A percentile compares a stretch with the other conserved stretches of the same genome.
phyloP scores from a whole-genome alignment of 2,113 vertebrate genomes.

The Camelus bactrianus region DNA sequence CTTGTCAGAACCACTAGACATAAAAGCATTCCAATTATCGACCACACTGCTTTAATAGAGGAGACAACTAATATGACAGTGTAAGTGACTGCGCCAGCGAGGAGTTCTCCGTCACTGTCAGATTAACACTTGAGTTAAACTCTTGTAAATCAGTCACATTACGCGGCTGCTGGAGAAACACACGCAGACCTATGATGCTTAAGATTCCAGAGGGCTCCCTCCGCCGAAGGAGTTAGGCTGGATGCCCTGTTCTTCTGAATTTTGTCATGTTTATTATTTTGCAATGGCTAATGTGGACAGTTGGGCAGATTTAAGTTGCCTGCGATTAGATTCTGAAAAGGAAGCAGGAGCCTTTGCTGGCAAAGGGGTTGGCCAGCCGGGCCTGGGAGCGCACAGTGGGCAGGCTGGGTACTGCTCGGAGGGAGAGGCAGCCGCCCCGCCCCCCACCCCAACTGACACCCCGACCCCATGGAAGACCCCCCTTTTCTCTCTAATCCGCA shows the following conservation, averaged over 20 bases:
- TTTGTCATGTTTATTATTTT: slow-evolving; percentile 87
- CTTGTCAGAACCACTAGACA: slow-evolving; percentile 95
- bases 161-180: slow-evolving; percentile 88
- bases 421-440: slow-evolving; percentile 67
- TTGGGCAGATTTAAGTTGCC: slow-evolving; percentile 81
- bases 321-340: slow-evolving; percentile 76
- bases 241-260: slow-evolving; percentile 84
- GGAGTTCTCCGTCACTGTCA: slow-evolving; percentile 92
- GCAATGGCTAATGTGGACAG: slow-evolving; percentile 78
- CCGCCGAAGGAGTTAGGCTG: slow-evolving; percentile 62
- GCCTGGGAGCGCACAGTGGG: not conserved
- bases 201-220: slow-evolving; percentile 86
- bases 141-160: slow-evolving; percentile 93
- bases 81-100: slow-evolving; percentile 90
- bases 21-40: slow-evolving; percentile 97
- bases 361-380: not conserved
- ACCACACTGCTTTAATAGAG: slow-evolving; percentile 91
- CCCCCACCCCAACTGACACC: slow-evolving; percentile 15
- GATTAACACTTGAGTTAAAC: slow-evolving; percentile 93
- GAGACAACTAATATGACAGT: slow-evolving; percentile 91
- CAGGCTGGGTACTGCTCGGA: not conserved
- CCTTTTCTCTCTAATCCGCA: slow-evolving; percentile 43
- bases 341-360: slow-evolving; percentile 44
- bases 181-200: slow-evolving; percentile 88
- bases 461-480: not conserved